phyloP scores from a whole-genome alignment of 2,113 vertebrate species.

The Neolamprologus tretocephalus region DNA sequence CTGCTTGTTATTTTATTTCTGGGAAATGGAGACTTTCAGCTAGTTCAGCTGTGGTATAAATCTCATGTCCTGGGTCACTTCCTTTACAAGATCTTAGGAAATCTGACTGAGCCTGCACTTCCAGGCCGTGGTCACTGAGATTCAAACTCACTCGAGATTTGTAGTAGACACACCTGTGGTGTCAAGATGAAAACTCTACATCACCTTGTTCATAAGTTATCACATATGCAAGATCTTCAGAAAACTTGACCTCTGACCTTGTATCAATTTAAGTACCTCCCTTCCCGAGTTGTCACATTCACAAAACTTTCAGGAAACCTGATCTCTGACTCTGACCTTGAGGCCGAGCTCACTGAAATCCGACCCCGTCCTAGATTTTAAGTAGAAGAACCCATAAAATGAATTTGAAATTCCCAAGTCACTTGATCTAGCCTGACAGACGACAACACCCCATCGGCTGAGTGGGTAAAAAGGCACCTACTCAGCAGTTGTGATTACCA shows the following conservation, averaged over 20 bases:
- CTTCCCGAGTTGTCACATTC: not conserved
- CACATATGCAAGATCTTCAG: not conserved
- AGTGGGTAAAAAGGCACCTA: not conserved
- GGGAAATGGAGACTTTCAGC: not conserved
- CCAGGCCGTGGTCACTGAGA: not conserved
- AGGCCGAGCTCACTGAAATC: not conserved
- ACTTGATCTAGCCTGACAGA: not conserved
- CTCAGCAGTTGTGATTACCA: rapidly evolving
- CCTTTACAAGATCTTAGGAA: not conserved
- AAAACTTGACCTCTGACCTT: not conserved
- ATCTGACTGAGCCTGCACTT: not conserved
- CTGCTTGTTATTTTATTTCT: not conserved
- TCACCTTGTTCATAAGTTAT: not conserved
- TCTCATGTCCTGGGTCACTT: not conserved
- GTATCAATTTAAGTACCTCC: not conserved
- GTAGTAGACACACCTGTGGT: not conserved
- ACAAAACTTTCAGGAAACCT: not conserved
- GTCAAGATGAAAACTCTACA: not conserved
- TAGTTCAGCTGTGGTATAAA: not conserved
- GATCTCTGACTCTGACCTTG: not conserved
- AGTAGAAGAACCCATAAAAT: not conserved
- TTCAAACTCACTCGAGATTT: not conserved
- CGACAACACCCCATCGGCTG: not conserved
- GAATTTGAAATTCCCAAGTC: not conserved
- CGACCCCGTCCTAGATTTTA: not conserved